These are phyloP conservation scores for Ptilonorhynchus violaceus DNA, from an alignment of 2,113 vertebrate species.

Conservation along the genomic window DNA sequence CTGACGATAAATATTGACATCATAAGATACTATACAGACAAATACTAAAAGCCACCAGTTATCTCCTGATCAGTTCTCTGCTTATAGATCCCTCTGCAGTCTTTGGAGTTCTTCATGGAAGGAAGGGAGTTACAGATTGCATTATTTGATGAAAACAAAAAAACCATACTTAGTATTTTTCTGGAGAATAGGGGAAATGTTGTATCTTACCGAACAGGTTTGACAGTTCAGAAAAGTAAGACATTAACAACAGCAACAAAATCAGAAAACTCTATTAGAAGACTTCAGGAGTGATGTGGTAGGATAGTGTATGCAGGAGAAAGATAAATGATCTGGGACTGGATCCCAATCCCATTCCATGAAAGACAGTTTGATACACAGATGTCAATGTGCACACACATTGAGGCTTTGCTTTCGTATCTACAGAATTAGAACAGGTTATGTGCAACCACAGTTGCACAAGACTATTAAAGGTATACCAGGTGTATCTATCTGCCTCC, in stretches of 20 bases:
- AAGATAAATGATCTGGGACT: neutral
- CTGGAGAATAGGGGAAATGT: neutral
- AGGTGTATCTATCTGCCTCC: neutral
- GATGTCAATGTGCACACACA: neutral
- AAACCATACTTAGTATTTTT: neutral
- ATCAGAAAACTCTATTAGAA: neutral
- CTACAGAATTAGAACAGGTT: neutral
- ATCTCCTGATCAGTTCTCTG: neutral
- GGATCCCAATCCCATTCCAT: neutral
- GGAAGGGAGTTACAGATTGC: neutral
- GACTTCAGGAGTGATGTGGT: neutral
- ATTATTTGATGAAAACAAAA: neutral
- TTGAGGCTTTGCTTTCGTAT: neutral
- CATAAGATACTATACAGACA: neutral
- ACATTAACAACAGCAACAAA: neutral
- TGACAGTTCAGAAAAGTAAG: neutral
- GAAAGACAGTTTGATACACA: neutral
- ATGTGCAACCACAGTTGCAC: neutral
- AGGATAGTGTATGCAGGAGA: neutral
- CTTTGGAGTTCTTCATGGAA: neutral
- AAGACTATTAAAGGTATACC: neutral
- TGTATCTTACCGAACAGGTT: neutral
- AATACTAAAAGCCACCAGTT: neutral
- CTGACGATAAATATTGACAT: neutral
- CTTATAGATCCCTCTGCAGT: neutral